Conservation (phyloP, 2,888 invertebrate species). For the Drosophila ochracea region DNA sequence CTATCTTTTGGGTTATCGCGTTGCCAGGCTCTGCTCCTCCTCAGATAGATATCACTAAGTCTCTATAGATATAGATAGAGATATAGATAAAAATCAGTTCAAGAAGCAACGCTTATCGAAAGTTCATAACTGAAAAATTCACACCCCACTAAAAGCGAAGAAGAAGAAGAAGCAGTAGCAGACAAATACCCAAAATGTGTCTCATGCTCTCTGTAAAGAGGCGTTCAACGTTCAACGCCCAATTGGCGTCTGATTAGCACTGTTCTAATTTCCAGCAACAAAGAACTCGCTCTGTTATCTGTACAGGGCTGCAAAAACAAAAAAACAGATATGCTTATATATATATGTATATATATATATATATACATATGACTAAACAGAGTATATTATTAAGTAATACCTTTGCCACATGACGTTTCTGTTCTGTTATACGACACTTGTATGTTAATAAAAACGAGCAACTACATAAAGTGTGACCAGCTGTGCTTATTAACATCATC, state of each 20-base stretch:
- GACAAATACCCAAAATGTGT: background rate
- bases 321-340: background rate
- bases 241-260: slow-evolving; percentile 39
- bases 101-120: slow-evolving; percentile 19
- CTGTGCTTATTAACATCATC: slow-evolving; percentile 9
- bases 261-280: slow-evolving; percentile 64
- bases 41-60: background rate
- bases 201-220: background rate
- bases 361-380: slow-evolving; percentile 32
- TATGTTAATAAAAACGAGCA: slow-evolving; percentile 7
- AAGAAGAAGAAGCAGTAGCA: background rate
- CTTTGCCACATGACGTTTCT: slow-evolving; percentile 44
- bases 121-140: background rate
- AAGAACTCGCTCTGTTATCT: slow-evolving; percentile 49
- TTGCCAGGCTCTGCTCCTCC: slow-evolving; percentile 55
- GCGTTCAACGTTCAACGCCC: slow-evolving; percentile 6
- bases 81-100: slow-evolving; percentile 69
- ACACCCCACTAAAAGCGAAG: background rate
- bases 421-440: background rate
- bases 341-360: background rate
- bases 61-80: background rate
- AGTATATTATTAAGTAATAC: slow-evolving; percentile 32
- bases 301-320: slow-evolving; percentile 2
- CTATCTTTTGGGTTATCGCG: slow-evolving; percentile 40
- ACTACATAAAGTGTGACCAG: slow-evolving; percentile 24